phyloP scores from a whole-genome alignment of 2,113 vertebrate species.

The Poicephalus gulielmi region DNA sequence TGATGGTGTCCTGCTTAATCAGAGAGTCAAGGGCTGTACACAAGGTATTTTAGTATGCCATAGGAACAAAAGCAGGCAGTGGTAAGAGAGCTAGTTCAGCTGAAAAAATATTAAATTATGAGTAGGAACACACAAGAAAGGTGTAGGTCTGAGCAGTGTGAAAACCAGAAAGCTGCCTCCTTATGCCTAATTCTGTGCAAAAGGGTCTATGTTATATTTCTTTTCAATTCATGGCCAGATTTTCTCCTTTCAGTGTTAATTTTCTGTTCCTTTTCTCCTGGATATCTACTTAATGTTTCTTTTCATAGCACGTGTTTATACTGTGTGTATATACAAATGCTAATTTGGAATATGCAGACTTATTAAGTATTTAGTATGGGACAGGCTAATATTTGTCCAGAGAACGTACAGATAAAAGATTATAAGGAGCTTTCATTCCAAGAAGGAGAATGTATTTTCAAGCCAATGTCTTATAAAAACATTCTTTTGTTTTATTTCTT shows the following conservation, averaged over 20 bases:
- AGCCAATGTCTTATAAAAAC: slow-evolving; percentile 40
- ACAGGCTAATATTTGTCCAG: background rate
- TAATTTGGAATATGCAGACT: background rate
- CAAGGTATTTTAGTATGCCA: background rate
- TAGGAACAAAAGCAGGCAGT: background rate
- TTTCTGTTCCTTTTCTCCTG: background rate
- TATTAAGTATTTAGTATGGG: background rate
- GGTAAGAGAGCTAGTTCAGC: background rate
- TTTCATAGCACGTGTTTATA: background rate
- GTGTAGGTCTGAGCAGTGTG: background rate
- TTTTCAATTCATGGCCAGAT: background rate
- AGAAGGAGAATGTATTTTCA: background rate
- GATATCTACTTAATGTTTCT: background rate
- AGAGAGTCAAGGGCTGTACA: background rate
- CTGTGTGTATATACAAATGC: background rate
- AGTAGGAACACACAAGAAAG: background rate
- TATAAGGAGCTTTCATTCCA: slow-evolving; percentile 4
- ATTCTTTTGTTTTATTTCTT: slow-evolving; percentile 37
- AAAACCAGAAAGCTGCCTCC: background rate
- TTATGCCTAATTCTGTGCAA: background rate
- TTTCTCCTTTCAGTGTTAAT: background rate
- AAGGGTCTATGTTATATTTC: background rate
- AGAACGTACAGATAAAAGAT: slow-evolving; percentile 6
- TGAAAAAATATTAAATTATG: background rate
- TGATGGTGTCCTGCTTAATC: background rate